Percentiles rank a stretch among this genome's conserved stretches.
phyloP scores from a whole-genome alignment of 92 coral and sea anemone species.

The Muricea muricata region DNA sequence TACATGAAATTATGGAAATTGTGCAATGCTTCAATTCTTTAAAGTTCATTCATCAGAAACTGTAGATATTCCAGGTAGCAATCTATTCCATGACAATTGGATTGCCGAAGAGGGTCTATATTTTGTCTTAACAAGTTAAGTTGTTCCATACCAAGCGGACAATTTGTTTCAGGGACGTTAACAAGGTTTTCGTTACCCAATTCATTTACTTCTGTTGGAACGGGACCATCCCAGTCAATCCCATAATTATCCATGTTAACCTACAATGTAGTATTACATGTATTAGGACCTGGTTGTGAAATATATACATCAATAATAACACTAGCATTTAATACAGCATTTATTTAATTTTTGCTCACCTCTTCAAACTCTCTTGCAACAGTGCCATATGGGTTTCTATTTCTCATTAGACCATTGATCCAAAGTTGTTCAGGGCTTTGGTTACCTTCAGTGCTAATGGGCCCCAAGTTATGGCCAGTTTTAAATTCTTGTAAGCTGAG shows the following conservation, averaged over 20 bases:
- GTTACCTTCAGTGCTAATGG: too few species aligned
- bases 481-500: too few species aligned
- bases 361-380: too few species aligned
- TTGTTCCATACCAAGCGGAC: conserved; percentile 23
- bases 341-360: too few species aligned
- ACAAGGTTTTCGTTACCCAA: conserved; percentile 25
- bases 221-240: conserved; percentile 43
- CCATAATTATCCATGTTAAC: conserved; percentile 21
- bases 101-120: conserved; percentile 18
- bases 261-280: too few species aligned
- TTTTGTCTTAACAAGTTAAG: background rate
- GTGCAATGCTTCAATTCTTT: background rate
- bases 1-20: background rate
- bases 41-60: background rate
- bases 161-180: conserved; percentile 27
- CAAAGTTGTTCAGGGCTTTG: too few species aligned
- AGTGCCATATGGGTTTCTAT: too few species aligned
- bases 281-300: too few species aligned
- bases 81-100: conserved; percentile 35
- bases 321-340: too few species aligned
- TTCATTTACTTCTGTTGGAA: background rate
- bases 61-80: conserved; percentile 5
- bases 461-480: too few species aligned
- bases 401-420: too few species aligned
- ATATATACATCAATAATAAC: too few species aligned